These are phyloP conservation scores for Caenorhabditis uteleia DNA, from an alignment of 2,888 invertebrate genomes.

Conservation along the genomic window DNA sequence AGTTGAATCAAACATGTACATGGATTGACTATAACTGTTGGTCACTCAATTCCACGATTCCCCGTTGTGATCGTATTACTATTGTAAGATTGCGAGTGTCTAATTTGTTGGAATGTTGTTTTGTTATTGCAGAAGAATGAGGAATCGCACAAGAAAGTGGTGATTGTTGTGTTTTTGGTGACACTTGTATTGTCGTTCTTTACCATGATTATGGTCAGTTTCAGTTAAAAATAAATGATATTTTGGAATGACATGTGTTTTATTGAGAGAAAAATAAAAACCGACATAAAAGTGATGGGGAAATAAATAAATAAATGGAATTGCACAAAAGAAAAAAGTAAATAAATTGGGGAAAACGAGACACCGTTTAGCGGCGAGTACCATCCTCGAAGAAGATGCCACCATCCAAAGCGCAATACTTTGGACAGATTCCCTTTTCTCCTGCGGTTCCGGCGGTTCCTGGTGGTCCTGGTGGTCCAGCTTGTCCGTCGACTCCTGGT, in stretches of 20 bases:
- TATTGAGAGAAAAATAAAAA: slow-evolving; percentile 19
- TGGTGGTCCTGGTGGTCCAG: slow-evolving; percentile 58
- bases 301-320: slow-evolving; percentile 10
- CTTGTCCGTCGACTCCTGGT: slow-evolving; percentile 54
- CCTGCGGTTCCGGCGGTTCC: slow-evolving; percentile 54
- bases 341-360: slow-evolving; percentile 32
- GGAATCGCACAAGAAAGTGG: slow-evolving; percentile 2
- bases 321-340: no score
- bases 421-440: slow-evolving; percentile 61
- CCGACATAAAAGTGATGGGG: slow-evolving; percentile 6
- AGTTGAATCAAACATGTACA: slow-evolving; percentile 4
- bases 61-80: slow-evolving; percentile 26
- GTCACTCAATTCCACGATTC: slow-evolving; percentile 21
- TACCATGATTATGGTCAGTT: slow-evolving; percentile 18
- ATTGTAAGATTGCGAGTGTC: slow-evolving; percentile 2
- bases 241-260: slow-evolving; percentile 6
- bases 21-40: slow-evolving; percentile 13
- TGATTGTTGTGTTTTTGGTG: slow-evolving; percentile 13
- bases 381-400: slow-evolving; percentile 65
- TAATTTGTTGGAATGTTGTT: background rate
- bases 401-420: slow-evolving; percentile 54
- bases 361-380: slow-evolving; percentile 53
- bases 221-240: background rate
- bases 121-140: slow-evolving; percentile 6
- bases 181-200: slow-evolving; percentile 1